A percentile compares a stretch with the other conserved stretches of the same genome.
These are phyloP conservation scores for Frankliniella fusca DNA, from an alignment of 2,888 invertebrate species.

Conservation along the genomic window DNA sequence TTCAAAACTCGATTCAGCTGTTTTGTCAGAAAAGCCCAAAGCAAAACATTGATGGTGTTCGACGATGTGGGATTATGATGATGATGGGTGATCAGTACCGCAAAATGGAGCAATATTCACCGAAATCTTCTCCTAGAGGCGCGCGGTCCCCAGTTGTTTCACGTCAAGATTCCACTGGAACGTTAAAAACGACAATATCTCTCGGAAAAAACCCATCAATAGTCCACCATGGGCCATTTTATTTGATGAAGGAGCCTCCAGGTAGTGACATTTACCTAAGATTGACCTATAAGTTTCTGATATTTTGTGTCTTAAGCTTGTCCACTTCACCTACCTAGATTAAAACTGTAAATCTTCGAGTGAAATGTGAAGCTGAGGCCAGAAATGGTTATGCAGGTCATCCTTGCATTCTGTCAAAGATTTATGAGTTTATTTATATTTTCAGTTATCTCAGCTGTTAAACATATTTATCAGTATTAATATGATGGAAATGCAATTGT, in stretches of 20 bases:
- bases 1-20: neutral
- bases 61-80: constrained; percentile 88
- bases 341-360: no score
- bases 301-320: neutral
- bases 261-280: constrained; percentile 51
- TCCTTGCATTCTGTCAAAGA: constrained; percentile 9
- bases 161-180: constrained; percentile 94
- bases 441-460: no score
- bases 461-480: no score
- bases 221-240: constrained; percentile 95
- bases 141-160: constrained; percentile 93
- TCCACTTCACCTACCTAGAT: no score
- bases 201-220: constrained; percentile 95
- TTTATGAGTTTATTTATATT: neutral
- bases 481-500: no score
- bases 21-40: neutral
- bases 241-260: constrained; percentile 95
- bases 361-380: no score
- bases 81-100: constrained; percentile 91
- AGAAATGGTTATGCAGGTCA: no score
- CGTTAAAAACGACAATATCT: constrained; percentile 94
- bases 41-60: constrained; percentile 4
- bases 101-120: constrained; percentile 90
- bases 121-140: constrained; percentile 90
- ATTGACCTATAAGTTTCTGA: neutral